These are phyloP conservation scores for Penaeus japonicus DNA, from an alignment of 1,140 invertebrate genomes.

Conservation along the genomic window DNA sequence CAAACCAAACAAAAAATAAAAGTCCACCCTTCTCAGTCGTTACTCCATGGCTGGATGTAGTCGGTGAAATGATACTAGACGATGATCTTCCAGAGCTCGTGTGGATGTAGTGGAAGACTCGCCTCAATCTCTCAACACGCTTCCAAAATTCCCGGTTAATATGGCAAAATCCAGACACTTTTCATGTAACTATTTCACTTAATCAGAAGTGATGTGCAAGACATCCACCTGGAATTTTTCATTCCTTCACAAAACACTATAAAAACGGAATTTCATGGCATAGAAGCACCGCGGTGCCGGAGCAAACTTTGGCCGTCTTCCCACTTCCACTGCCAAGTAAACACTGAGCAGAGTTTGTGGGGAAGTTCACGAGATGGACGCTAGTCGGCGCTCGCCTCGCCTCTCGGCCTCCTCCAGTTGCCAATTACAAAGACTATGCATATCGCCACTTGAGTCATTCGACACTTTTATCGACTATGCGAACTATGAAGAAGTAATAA, in stretches of 20 bases:
- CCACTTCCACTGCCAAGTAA: conserved; percentile 42
- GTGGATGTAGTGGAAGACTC: neutral
- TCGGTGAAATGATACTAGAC: neutral
- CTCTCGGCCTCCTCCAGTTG: conserved; percentile 24
- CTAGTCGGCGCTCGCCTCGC: conserved; percentile 30
- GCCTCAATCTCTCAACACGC: conserved; percentile 20
- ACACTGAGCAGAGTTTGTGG: conserved; percentile 49
- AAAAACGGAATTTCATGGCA: conserved; percentile 26
- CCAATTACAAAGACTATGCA: conserved; percentile 18
- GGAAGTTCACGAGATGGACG: conserved; percentile 25
- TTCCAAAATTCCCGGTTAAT: conserved; percentile 31
- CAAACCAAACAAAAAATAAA: no score
- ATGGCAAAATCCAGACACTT: neutral
- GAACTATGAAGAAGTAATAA: neutral
- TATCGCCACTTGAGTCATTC: neutral
- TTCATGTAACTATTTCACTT: neutral
- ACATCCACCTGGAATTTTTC: neutral
- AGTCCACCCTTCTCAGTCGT: no score
- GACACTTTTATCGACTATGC: neutral
- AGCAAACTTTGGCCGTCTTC: neutral
- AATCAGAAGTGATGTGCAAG: neutral
- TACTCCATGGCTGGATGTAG: no score
- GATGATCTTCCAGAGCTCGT: neutral
- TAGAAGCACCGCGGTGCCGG: conserved; percentile 30
- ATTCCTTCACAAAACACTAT: conserved; percentile 33